phyloP scores from a whole-genome alignment of 2,888 invertebrate species.

The Acronicta aceris region DNA sequence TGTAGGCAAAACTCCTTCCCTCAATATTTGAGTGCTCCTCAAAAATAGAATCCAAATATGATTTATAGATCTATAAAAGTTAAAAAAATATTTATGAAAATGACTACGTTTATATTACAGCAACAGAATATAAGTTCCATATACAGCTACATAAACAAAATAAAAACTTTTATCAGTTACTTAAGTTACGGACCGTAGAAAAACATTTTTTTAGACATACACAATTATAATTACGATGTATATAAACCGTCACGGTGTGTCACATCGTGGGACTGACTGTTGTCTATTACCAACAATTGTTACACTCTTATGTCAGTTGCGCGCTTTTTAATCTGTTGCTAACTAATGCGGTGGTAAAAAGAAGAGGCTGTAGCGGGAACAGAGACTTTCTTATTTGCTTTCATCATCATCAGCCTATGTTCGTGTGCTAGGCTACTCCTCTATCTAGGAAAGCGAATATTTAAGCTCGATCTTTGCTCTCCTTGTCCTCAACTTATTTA shows the following conservation, averaged over 20 bases:
- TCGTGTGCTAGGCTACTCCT: not conserved
- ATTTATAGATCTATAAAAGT: too few relatives aligned
- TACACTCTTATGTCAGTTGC: conserved; percentile 40
- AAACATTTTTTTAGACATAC: conserved; percentile 35
- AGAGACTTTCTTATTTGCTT: too few relatives aligned
- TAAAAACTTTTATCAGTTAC: conserved; percentile 33
- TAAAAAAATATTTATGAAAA: not conserved
- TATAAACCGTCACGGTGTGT: conserved; percentile 63
- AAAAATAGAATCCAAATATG: too few relatives aligned
- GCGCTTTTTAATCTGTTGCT: conserved; percentile 44
- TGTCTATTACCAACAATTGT: conserved; percentile 45
- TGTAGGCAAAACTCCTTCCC: too few relatives aligned
- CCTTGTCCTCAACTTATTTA: not conserved
- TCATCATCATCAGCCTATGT: too few relatives aligned
- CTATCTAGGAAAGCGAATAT: too few relatives aligned
- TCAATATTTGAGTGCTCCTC: too few relatives aligned
- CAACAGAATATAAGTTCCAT: conserved; percentile 1
- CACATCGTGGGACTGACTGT: conserved; percentile 58
- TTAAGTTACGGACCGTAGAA: conserved; percentile 40
- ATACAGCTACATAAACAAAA: conserved; percentile 1
- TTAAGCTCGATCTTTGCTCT: too few relatives aligned
- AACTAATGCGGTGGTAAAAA: conserved; percentile 23
- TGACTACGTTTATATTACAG: not conserved
- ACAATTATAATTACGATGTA: conserved; percentile 41
- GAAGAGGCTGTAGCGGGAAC: conserved; percentile 9